A percentile compares a stretch with the other conserved stretches of the same genome.
These are phyloP conservation scores for Ormyrus labotus DNA, from an alignment of 2,888 invertebrate genomes.

Conservation along the genomic window DNA sequence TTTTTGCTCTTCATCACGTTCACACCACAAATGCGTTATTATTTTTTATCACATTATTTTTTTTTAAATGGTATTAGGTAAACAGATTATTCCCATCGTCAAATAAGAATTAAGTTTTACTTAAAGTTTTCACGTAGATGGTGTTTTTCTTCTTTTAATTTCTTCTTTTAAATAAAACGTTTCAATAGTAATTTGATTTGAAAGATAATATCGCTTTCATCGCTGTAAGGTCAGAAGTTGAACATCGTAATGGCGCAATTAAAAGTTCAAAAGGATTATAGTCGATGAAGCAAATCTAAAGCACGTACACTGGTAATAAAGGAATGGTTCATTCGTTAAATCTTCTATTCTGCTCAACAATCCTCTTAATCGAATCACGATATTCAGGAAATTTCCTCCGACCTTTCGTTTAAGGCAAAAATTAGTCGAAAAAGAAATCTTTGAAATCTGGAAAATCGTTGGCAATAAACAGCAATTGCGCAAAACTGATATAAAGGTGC, in stretches of 20 bases:
- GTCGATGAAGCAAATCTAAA: slow-evolving; percentile 1
- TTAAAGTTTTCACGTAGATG: too few relatives aligned
- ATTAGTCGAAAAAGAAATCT: background rate
- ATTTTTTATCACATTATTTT: too few relatives aligned
- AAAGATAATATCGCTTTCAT: too few relatives aligned
- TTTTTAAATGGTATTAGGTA: too few relatives aligned
- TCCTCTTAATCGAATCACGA: background rate
- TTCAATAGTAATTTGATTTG: too few relatives aligned
- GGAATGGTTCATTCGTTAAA: background rate
- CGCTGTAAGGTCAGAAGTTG: background rate
- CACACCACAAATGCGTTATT: background rate
- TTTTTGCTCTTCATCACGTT: background rate
- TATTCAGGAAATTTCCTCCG: background rate
- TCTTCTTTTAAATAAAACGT: too few relatives aligned
- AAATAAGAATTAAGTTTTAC: too few relatives aligned
- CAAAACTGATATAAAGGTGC: background rate
- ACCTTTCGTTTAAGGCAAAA: background rate
- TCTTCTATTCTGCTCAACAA: background rate
- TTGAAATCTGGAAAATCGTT: background rate
- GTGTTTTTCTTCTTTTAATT: too few relatives aligned
- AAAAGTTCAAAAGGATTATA: slow-evolving; percentile 37
- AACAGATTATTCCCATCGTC: too few relatives aligned
- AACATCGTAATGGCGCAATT: slow-evolving; percentile 29
- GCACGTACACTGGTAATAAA: slow-evolving; percentile 13
- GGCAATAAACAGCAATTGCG: background rate